Base-by-base conservation (phyloP, 2,113 vertebrate genomes). In the rabbit (Oryctolagus cuniculus) region DNA sequence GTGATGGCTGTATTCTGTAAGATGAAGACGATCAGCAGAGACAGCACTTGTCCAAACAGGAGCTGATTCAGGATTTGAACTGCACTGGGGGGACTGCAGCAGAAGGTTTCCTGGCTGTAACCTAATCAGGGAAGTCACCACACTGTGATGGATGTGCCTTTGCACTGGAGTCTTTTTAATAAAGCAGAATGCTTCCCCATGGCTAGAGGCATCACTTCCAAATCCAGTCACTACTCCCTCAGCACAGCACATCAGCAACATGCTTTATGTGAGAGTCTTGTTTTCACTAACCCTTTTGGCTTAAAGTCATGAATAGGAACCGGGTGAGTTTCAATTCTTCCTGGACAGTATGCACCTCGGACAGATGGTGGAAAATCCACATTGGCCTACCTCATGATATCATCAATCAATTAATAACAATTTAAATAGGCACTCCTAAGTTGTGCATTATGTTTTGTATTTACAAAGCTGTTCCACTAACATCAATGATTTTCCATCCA, bases 311-410 rank as follows among this genome's bases (percentile, higher is more conserved):
- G 69, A 67, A 82, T 53, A 94, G 9, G 64, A 89, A 27, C 61
- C 24, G 51, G 36, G 15, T 55, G 77, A 96, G 69, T 87, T 75
- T 81, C 51, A 94, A 10, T 80, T 89, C 64, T 92, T 66, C 29
- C 7, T 8, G 13, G 34, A 74, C 81, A 86, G n/a, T 16, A 21
- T 19, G 61, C 8, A 55, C 51, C 82, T 78, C 3, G 19, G 86
- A 63, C 91, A 96, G 94, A 96, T 66, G 82, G 61, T 94, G 55
- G 81, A 92, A 96, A 96, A 85, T 49, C 27, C 81, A 89, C 0
- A 2, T 49, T 86, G 91, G 82, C 53, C 38, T 31, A 36, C 24
- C 63, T 36, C 22, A 15, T 29, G 83, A 88, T 77, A 66, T 61
- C 83, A 75, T 91, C 27, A 10, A 29, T 86, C 51, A 81, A 38